Percentiles rank a stretch among this genome's conserved stretches.
Conservation (phyloP, 2,888 invertebrate species). For the Slavum lentiscoides region DNA sequence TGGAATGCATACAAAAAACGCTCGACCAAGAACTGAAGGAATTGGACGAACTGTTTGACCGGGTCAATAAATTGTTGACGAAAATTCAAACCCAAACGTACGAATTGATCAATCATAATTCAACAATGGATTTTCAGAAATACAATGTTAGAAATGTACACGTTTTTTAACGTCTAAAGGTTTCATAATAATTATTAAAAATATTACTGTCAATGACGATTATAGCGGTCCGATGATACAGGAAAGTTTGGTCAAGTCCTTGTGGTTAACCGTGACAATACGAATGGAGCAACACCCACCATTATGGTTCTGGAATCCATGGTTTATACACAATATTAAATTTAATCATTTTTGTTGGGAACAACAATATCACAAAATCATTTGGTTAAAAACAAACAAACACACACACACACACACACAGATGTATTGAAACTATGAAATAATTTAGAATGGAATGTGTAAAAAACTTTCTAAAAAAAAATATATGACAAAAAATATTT, state of each 20-base stretch:
- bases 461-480: too few species aligned
- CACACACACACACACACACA: too few species aligned
- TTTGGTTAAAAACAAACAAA: not conserved
- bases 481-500: not conserved
- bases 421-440: too few species aligned
- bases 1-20: not conserved
- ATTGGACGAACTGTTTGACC: not conserved
- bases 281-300: not conserved
- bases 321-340: not conserved
- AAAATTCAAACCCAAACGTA: not conserved
- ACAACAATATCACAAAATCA: not conserved
- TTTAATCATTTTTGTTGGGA: too few species aligned
- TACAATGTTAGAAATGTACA: too few species aligned
- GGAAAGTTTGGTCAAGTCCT: not conserved
- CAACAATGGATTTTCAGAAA: not conserved
- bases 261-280: not conserved
- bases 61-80: not conserved
- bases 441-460: too few species aligned
- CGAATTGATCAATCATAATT: not conserved
- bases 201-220: not conserved
- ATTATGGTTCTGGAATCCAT: not conserved
- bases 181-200: too few species aligned
- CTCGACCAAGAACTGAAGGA: not conserved
- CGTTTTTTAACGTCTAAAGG: too few species aligned
- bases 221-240: not conserved